A percentile compares a stretch with the other conserved stretches of the same genome.
These are phyloP conservation scores for Girardinichthys multiradiatus DNA, from an alignment of 2,113 vertebrate species.

Conservation along the genomic window DNA sequence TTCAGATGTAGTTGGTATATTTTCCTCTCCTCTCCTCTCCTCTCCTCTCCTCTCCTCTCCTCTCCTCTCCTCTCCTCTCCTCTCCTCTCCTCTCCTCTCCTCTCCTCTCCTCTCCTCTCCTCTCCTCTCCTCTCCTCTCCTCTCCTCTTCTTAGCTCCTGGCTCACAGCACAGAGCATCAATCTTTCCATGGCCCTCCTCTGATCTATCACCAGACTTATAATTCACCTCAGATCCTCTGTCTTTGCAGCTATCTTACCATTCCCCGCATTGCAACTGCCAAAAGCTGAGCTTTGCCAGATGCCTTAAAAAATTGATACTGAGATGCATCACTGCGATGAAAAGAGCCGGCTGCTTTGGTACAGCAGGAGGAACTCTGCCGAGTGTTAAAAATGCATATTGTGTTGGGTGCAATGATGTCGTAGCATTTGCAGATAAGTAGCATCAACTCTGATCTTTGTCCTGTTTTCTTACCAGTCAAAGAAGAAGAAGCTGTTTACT, in stretches of 20 bases:
- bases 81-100: too few species aligned
- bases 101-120: too few species aligned
- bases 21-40: too few species aligned
- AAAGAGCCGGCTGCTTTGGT: constrained; percentile 28
- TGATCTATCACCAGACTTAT: constrained; percentile 68
- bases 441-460: not conserved
- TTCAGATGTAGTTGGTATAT: too few species aligned
- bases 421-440: not conserved
- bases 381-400: not conserved
- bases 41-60: too few species aligned
- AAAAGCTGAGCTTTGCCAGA: constrained; percentile 62
- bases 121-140: too few species aligned
- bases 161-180: constrained; percentile 65
- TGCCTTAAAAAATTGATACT: constrained; percentile 73
- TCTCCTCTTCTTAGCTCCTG: constrained; percentile 35
- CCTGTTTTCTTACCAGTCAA: constrained; percentile 3
- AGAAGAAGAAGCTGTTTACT: constrained; percentile 59
- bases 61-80: too few species aligned
- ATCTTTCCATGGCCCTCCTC: constrained; percentile 62
- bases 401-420: not conserved
- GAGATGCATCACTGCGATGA: constrained; percentile 57
- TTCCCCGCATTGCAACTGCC: constrained; percentile 40
- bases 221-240: constrained; percentile 71
- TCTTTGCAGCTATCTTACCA: constrained; percentile 55
- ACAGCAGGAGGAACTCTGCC: constrained; percentile 5